These are phyloP conservation scores for Caenorhabditis sinica DNA, from an alignment of 2,888 invertebrate species.

Conservation along the genomic window DNA sequence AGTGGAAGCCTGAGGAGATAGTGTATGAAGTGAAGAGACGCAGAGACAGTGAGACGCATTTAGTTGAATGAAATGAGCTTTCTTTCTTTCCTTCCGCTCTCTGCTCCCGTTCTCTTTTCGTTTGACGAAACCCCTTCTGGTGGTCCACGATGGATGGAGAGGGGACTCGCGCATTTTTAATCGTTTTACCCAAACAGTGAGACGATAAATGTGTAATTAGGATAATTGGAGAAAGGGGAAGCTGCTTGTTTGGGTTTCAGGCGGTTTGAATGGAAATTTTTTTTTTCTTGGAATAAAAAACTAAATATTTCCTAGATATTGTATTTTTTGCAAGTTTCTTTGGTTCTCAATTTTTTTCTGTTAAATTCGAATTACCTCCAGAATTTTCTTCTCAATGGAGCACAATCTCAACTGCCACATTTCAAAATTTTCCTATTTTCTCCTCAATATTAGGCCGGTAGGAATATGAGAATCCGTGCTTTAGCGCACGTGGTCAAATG, in stretches of 20 bases:
- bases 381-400: conserved; percentile 22
- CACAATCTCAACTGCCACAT: background rate
- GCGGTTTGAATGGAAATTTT: too few relatives aligned
- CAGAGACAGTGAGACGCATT: conserved; percentile 34
- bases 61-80: conserved; percentile 49
- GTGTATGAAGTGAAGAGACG: conserved; percentile 1
- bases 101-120: conserved; percentile 19
- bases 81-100: conserved; percentile 45
- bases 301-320: too few relatives aligned
- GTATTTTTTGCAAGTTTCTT: too few relatives aligned
- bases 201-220: conserved; percentile 10
- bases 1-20: conserved; percentile 19
- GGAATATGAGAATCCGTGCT: too few relatives aligned
- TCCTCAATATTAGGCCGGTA: too few relatives aligned
- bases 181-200: conserved; percentile 1
- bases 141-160: too few relatives aligned
- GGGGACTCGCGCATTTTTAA: conserved; percentile 20
- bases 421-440: background rate
- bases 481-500: too few relatives aligned
- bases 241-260: too few relatives aligned
- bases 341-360: background rate
- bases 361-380: background rate
- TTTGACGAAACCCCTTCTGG: conserved; percentile 10
- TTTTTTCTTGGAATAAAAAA: too few relatives aligned
- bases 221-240: conserved; percentile 6